These are phyloP conservation scores for Lasius fuliginosus DNA, from an alignment of 2,888 invertebrate species.

Conservation along the genomic window DNA sequence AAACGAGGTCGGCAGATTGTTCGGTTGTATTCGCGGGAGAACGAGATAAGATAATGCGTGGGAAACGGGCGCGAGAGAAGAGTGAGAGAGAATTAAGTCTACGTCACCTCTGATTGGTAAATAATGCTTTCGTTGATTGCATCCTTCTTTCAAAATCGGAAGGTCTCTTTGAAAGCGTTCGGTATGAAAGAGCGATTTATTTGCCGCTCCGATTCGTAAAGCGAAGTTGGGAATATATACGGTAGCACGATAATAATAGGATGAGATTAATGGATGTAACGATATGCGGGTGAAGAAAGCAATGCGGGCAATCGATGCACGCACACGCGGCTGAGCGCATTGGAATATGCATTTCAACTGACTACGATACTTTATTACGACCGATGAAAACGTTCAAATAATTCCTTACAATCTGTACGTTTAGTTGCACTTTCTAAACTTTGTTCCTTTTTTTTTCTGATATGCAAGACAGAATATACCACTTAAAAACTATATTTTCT, in stretches of 20 bases:
- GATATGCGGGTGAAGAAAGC: slow-evolving; percentile 60
- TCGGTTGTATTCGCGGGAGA: not conserved
- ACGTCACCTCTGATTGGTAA: not conserved
- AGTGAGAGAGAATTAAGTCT: not conserved
- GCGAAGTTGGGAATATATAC: slow-evolving; percentile 7
- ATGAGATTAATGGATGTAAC: slow-evolving; percentile 19
- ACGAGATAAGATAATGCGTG: not conserved
- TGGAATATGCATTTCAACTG: slow-evolving; percentile 2
- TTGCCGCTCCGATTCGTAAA: slow-evolving; percentile 19
- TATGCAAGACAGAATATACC: not conserved
- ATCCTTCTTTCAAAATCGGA: not conserved
- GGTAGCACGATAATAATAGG: slow-evolving; percentile 18
- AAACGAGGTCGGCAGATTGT: not conserved
- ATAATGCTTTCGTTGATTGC: not conserved
- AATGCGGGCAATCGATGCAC: slow-evolving; percentile 64
- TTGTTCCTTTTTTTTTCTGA: not conserved
- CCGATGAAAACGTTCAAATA: slow-evolving; percentile 11
- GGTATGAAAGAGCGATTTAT: not conserved
- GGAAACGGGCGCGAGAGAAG: not conserved
- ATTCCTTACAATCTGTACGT: slow-evolving; percentile 19
- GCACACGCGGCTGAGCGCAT: not conserved
- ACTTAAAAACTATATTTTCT: not conserved
- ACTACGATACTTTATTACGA: not conserved
- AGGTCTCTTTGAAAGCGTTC: not conserved
- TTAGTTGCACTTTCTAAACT: not conserved